Evolutionary conservation across 2,113 vertebrate species (phyloP).

Genomic region (Uria aalge): DNA sequence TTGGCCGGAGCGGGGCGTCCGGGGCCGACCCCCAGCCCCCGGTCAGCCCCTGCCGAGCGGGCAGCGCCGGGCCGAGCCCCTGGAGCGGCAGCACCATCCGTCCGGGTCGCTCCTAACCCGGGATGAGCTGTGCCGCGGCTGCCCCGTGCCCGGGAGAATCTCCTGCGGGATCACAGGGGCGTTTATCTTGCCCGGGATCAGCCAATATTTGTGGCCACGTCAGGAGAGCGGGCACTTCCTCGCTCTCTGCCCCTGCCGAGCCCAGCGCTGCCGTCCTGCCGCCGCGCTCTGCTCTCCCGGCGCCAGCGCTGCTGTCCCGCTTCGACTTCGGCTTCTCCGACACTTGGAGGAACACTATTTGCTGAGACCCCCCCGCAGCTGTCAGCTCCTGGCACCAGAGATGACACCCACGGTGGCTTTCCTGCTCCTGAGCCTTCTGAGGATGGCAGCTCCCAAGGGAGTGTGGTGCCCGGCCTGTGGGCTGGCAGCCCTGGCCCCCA

Average conservation of each 20-base stretch:
- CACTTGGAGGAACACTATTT: rapidly evolving
- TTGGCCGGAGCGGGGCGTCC: neutral
- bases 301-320: neutral
- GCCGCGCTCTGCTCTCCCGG: neutral
- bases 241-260: neutral
- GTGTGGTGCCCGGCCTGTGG: slow-evolving; percentile 71
- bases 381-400: neutral
- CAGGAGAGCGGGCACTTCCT: neutral
- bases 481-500: slow-evolving; percentile 59
- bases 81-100: rapidly evolving
- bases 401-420: neutral
- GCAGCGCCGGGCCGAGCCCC: neutral
- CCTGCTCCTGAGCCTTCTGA: neutral
- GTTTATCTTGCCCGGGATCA: slow-evolving; percentile 16
- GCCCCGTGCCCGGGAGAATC: neutral
- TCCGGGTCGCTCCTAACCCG: neutral
- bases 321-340: neutral
- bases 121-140: neutral
- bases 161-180: neutral
- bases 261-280: neutral
- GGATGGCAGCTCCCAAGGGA: neutral
- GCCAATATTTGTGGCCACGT: slow-evolving; percentile 47
- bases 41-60: neutral
- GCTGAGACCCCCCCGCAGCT: neutral
- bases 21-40: neutral